phyloP scores from a whole-genome alignment of 2,113 vertebrate species.

The Leiothrix lutea region DNA sequence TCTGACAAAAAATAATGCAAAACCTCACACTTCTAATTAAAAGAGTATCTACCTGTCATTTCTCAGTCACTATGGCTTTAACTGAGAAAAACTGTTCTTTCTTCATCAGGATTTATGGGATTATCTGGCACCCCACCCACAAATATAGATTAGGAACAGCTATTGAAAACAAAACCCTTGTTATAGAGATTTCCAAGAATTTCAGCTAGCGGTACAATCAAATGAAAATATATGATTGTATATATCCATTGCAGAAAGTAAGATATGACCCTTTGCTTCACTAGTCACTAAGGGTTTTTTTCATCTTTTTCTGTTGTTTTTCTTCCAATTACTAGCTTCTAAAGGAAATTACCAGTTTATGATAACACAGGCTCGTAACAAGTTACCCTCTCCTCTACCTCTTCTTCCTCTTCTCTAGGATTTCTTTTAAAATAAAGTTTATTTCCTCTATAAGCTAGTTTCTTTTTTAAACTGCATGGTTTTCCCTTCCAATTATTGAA shows the following conservation, averaged over 20 bases:
- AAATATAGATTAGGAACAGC: neutral
- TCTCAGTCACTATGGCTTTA: neutral
- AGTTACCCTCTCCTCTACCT: neutral
- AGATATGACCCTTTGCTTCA: neutral
- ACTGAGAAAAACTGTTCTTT: neutral
- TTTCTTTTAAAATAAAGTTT: neutral
- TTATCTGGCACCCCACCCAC: neutral
- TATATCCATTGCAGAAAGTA: neutral
- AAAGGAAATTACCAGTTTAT: neutral
- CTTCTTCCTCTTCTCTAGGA: neutral
- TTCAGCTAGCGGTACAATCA: neutral
- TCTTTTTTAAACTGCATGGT: neutral
- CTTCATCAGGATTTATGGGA: neutral
- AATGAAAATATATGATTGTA: neutral
- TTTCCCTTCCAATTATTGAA: neutral
- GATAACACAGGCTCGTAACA: neutral
- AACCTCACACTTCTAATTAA: neutral
- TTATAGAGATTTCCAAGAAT: neutral
- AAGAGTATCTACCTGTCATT: neutral
- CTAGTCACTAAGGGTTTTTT: neutral
- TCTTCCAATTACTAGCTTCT: neutral
- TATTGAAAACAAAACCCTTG: neutral
- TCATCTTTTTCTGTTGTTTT: neutral
- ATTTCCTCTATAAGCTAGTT: neutral
- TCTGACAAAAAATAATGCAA: neutral